These are phyloP conservation scores for Coregonus sp. DNA, from an alignment of 2,797 vertebrate species.

Conservation along the genomic window DNA sequence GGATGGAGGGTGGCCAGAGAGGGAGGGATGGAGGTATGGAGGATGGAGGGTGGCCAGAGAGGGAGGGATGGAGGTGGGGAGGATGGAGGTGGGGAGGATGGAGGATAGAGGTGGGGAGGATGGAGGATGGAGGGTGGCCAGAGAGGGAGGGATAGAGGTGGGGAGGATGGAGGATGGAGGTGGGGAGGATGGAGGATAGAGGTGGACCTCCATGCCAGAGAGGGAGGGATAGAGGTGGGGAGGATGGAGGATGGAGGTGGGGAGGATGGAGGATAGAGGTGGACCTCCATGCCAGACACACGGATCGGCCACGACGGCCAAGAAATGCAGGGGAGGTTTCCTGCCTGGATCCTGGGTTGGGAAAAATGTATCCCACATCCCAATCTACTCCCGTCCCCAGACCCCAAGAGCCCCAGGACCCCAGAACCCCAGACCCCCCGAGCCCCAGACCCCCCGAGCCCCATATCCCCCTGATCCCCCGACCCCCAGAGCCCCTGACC, in stretches of 20 bases:
- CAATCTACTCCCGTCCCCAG: conserved; percentile 47
- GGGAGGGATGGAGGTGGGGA: too few relatives aligned
- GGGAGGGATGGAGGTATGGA: too few relatives aligned
- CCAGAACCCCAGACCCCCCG: too few relatives aligned
- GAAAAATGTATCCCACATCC: conserved; percentile 68
- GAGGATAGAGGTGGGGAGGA: too few relatives aligned
- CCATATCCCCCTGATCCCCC: too few relatives aligned
- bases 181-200: background rate
- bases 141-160: too few relatives aligned
- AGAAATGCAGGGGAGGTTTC: conserved; percentile 80
- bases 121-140: too few relatives aligned
- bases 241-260: conserved; percentile 9
- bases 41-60: too few relatives aligned
- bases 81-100: too few relatives aligned
- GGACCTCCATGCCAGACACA: conserved; percentile 42
- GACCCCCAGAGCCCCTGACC: too few relatives aligned
- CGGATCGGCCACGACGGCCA: conserved; percentile 53
- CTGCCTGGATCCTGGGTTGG: conserved; percentile 58
- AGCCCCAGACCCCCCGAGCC: too few relatives aligned
- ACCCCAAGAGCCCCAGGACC: conserved; percentile 3
- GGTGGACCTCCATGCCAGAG: conserved; percentile 43
- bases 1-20: background rate
- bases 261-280: background rate
- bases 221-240: too few relatives aligned
- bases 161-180: conserved; percentile 5